A percentile compares a stretch with the other conserved stretches of the same genome.
These are phyloP conservation scores for Tonatia bakeri DNA, from an alignment of 2,113 vertebrate species.

Conservation along the genomic window DNA sequence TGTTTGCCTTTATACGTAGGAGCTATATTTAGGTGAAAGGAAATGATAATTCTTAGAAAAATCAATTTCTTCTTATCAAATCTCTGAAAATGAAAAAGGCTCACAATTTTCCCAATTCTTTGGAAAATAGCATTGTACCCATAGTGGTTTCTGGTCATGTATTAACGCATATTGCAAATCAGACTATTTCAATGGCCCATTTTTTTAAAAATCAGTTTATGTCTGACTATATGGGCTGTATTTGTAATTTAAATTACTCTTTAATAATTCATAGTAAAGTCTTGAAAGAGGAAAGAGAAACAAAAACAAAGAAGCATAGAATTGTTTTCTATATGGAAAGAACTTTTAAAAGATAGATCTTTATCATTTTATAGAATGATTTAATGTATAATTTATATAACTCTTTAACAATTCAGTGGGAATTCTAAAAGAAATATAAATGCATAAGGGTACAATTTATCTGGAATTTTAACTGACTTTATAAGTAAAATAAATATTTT, in stretches of 20 bases:
- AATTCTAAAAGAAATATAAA: slow-evolving; percentile 21
- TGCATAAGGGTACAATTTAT: not conserved
- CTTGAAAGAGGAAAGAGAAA: slow-evolving; percentile 22
- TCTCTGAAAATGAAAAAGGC: slow-evolving; percentile 33
- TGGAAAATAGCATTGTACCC: not conserved
- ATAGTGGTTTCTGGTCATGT: not conserved
- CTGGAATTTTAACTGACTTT: not conserved
- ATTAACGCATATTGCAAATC: slow-evolving; percentile 52
- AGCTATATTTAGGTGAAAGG: slow-evolving; percentile 30
- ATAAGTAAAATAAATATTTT: slow-evolving; percentile 34
- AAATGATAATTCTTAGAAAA: slow-evolving; percentile 44
- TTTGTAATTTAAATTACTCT: slow-evolving; percentile 55
- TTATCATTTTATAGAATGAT: slow-evolving; percentile 38
- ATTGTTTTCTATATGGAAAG: slow-evolving; percentile 36
- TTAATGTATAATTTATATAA: not conserved
- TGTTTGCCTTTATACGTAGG: not conserved
- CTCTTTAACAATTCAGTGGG: not conserved
- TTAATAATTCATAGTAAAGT: slow-evolving; percentile 49
- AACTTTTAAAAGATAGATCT: not conserved
- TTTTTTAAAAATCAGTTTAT: not conserved
- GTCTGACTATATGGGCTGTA: not conserved
- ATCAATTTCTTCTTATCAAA: slow-evolving; percentile 47
- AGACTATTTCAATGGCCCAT: not conserved
- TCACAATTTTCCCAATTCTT: slow-evolving; percentile 30
- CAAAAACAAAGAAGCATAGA: slow-evolving; percentile 16